Evolutionary conservation across 1,140 invertebrate species (phyloP).

Genomic region (Drosophila nasuta): DNA sequence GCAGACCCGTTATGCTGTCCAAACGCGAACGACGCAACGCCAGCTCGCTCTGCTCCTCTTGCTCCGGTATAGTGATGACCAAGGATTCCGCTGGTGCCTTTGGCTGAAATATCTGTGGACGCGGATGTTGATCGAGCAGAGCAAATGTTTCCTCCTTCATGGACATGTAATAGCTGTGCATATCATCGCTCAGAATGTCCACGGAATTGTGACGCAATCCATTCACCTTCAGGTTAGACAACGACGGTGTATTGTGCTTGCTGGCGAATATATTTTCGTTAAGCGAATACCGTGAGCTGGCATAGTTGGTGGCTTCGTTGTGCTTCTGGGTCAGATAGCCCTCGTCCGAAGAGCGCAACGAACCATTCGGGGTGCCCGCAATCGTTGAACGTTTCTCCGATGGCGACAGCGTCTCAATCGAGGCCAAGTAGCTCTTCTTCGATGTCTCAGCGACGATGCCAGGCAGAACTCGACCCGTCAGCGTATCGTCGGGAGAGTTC

Average conservation of each 20-base stretch:
- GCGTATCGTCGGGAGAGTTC: conserved; percentile 72
- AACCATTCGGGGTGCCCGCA: conserved; percentile 36
- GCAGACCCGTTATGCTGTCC: conserved; percentile 77
- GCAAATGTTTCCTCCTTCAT: conserved; percentile 68
- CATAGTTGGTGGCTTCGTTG: conserved; percentile 41
- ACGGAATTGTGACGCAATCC: conserved; percentile 77
- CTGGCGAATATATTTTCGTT: conserved; percentile 77
- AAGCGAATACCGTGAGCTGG: conserved; percentile 72
- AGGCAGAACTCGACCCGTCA: conserved; percentile 63
- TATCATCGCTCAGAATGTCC: conserved; percentile 74
- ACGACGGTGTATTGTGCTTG: conserved; percentile 54
- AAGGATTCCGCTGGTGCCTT: conserved; percentile 28
- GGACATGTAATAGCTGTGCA: conserved; percentile 69
- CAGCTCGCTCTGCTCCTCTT: conserved; percentile 53
- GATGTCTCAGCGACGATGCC: conserved; percentile 49
- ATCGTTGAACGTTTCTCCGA: conserved; percentile 74
- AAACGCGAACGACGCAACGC: conserved; percentile 60
- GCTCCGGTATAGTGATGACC: conserved; percentile 69
- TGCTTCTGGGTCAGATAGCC: conserved; percentile 71
- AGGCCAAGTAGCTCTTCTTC: conserved; percentile 73
- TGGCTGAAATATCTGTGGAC: conserved; percentile 6
- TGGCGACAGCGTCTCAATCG: conserved; percentile 79
- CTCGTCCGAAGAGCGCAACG: conserved; percentile 68
- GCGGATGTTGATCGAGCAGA: conserved; percentile 57
- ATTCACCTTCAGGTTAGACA: conserved; percentile 65